Evolutionary conservation across 2,888 invertebrate species (phyloP), one percentile per base, ranked within the genome.

Genomic region (Torymus tubicola): DNA sequence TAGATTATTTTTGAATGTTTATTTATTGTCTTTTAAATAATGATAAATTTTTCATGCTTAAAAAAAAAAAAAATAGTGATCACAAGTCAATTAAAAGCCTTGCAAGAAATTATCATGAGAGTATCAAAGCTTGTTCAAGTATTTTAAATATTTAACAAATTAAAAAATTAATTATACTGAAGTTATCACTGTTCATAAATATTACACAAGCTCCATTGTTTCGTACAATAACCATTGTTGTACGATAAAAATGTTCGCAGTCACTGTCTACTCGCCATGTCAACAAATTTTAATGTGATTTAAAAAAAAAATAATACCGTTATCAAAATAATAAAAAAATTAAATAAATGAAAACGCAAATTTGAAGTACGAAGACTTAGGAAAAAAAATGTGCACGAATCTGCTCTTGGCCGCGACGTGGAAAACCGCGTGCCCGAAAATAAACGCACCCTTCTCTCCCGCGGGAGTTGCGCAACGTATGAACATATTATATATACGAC

Each of bases 381-480:
- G 42, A 42, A 42, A 13, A 42, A 13, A 18, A 61, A 21, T 61
- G 13, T 61, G 12, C 21, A 61, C 18, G 16, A 60, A 16, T 11
- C n/a, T 42, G 42, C 24, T 2, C 3, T 61, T 21, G 14, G 24
- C 13, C 5, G 14, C 67, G 18, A 18, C 14, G 14, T 10, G 52
- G 13, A 55, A 53, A 55, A 14, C 64, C 42, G 21, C 68, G 24
- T 13, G 42, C 42, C 42, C 52, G 18, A 63, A 58, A 53, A 53
- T 61, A 72, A 71, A 42, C 42, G 42, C 10, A 42, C 42, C 8
- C 42, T 55, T 72, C 21, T 31, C 31, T n/a, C n/a, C n/a, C 57
- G n/a, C 61, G 42, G 50, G 16, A 21, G 18, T 69, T 65, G 61
- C 69, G 24, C 67, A 78, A 77, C 16, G 5, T 42, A 13, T 13